These are phyloP conservation scores for Perognathus longimembris DNA, from an alignment of 2,113 vertebrate genomes.

Conservation along the genomic window DNA sequence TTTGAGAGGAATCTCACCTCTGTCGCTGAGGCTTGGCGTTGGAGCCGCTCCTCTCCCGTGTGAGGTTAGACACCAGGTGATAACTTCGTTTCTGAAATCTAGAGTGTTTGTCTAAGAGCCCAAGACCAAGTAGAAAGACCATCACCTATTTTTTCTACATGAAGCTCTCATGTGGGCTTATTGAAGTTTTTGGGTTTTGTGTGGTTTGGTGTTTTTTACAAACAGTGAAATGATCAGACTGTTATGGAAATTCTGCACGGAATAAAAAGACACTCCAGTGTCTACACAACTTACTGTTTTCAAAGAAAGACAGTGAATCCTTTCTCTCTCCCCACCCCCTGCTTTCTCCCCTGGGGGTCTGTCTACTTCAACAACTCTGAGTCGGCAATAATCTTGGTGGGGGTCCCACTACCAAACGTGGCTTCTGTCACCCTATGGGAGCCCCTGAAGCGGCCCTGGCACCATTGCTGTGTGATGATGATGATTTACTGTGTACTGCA, in stretches of 20 bases:
- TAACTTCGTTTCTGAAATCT: slow-evolving; percentile 51
- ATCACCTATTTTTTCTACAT: slow-evolving; percentile 24
- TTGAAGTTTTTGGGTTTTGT: not conserved
- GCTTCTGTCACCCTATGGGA: not conserved
- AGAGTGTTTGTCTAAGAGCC: not conserved
- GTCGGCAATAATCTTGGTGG: not conserved
- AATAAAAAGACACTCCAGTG: not conserved
- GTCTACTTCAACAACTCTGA: not conserved
- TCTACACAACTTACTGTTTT: not conserved
- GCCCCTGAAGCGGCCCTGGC: not conserved
- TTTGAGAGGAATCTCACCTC: not conserved
- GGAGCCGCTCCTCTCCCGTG: not conserved
- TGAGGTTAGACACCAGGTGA: not conserved
- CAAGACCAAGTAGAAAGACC: slow-evolving; percentile 28
- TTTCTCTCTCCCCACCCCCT: not conserved
- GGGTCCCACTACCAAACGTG: not conserved
- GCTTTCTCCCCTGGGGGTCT: not conserved
- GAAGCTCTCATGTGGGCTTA: not conserved
- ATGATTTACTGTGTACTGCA: not conserved
- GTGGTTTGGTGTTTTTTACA: not conserved
- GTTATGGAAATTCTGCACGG: not conserved
- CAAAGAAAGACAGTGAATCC: not conserved
- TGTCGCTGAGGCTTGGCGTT: not conserved
- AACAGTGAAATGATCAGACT: not conserved
- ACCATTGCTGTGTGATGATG: not conserved